Evolutionary conservation across 2,888 invertebrate genomes (phyloP).

Genomic region (Folsomia candida): DNA sequence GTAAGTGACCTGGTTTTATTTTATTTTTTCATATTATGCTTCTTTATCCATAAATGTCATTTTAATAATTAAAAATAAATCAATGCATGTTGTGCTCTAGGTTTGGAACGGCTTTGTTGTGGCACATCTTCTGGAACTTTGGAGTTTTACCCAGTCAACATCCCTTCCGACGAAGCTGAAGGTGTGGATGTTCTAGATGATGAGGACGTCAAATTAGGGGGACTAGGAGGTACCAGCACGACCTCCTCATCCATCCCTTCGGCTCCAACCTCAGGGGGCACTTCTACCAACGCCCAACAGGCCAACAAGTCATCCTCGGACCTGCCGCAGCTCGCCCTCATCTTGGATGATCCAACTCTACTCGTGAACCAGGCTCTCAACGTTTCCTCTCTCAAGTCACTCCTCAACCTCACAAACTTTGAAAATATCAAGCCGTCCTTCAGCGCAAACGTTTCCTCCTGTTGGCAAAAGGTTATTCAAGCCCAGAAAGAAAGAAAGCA

Average conservation of each 20-base stretch:
- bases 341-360: conserved; percentile 23
- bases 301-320: background rate
- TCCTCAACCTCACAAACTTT: conserved; percentile 74
- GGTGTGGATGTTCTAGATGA: conserved; percentile 70
- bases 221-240: conserved; percentile 35
- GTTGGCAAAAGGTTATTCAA: conserved; percentile 90
- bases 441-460: conserved; percentile 84
- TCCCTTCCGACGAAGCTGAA: conserved; percentile 55
- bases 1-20: conserved; percentile 56
- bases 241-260: background rate
- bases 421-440: conserved; percentile 69
- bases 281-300: background rate
- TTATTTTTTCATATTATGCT: background rate
- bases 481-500: conserved; percentile 85
- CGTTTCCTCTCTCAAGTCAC: conserved; percentile 55
- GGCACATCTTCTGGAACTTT: conserved; percentile 77
- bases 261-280: background rate
- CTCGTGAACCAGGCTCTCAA: conserved; percentile 31
- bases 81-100: conserved; percentile 53
- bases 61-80: background rate
- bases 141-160: conserved; percentile 68
- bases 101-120: conserved; percentile 79
- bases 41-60: conserved; percentile 12
- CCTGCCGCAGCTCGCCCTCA: background rate
- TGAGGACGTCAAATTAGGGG: too few species aligned